Evolutionary conservation across 2,888 invertebrate species (phyloP).

Genomic region (Volucella inflata): DNA sequence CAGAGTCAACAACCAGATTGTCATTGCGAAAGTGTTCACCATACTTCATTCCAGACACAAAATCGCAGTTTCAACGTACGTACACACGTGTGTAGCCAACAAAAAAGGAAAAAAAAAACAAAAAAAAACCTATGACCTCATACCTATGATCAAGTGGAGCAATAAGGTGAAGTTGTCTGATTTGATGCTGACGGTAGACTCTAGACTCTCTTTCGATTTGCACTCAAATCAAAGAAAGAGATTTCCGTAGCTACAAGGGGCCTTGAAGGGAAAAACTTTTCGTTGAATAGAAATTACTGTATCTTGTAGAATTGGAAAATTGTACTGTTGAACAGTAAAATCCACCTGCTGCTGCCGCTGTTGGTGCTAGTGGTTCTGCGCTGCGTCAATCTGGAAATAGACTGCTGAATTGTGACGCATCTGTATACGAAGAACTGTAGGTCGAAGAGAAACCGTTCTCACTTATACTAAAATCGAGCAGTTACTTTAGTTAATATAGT

Average conservation of each 20-base stretch:
- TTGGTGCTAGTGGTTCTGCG: no score
- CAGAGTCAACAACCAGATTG: constrained; percentile 57
- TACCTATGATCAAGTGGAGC: constrained; percentile 47
- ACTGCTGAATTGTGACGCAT: constrained; percentile 64
- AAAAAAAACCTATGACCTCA: neutral
- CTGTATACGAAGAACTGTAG: neutral
- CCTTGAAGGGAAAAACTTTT: neutral
- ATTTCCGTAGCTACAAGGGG: neutral
- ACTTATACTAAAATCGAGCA: constrained; percentile 11
- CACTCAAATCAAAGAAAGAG: neutral
- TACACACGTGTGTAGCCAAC: no score
- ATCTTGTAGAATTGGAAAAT: constrained; percentile 29
- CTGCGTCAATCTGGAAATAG: constrained; percentile 71
- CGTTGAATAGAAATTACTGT: neutral
- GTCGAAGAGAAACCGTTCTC: constrained; percentile 54
- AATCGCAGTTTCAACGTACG: neutral
- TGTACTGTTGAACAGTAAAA: constrained; percentile 45
- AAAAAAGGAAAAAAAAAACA: neutral
- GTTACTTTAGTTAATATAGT: no score
- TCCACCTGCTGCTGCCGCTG: constrained; percentile 56
- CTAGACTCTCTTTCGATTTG: no score
- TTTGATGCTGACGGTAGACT: neutral
- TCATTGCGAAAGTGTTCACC: constrained; percentile 29
- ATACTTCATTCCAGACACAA: constrained; percentile 4
- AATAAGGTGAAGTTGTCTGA: constrained; percentile 19